Base-by-base conservation (phyloP, 2,888 invertebrate genomes). In the Dicycla oo region DNA sequence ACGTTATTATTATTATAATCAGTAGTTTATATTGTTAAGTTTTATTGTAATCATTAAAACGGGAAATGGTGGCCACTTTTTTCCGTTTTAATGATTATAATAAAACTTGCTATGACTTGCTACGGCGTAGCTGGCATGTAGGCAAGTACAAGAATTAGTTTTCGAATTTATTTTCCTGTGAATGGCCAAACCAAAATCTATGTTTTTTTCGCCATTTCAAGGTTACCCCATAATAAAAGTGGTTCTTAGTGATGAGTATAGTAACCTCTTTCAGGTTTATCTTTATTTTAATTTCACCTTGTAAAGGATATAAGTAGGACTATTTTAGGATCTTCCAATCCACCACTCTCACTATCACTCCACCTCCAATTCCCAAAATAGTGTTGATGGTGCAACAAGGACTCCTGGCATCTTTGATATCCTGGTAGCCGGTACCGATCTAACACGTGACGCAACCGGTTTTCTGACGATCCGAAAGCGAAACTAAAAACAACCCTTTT, bases 361-460 rank as follows among this genome's bases (percentile, higher is more conserved):
- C n/a, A n/a, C n/a, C n/a, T n/a, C n/a, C n/a, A n/a, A n/a, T n/a
- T n/a, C n/a, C n/a, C n/a, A n/a, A n/a, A n/a, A n/a, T 11, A 49
- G 2, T 23, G 13, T 51, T 51, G n/a, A 49, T 2, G 2, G 26
- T 43, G 57, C 30, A 54, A 56, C 18, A n/a, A 15, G 10, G 1
- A 26, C 26, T 67, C 62, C 26, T n/a, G 10, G 6, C 11, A 49
- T 15, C 30, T 26, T 58, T 61, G 49, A 26, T 61, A 62, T 62
- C 67, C 67, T 67, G 67, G 67, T 67, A 49, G 34, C 6, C 2
- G 20, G 47, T 0, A 61, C 26, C 61, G 38, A 10, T 62, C 5
- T 2, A 60, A 49, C 38, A 49, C 38, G 67, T 62, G 49, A 30
- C 49, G 26, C 15, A 51, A n/a, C 38, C 62, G 49, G 26, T 49